Evolutionary conservation across 2,797 vertebrate genomes (phyloP), one percentile per base, ranked within the genome.

Genomic region (Chelidonichthys spinosus): DNA sequence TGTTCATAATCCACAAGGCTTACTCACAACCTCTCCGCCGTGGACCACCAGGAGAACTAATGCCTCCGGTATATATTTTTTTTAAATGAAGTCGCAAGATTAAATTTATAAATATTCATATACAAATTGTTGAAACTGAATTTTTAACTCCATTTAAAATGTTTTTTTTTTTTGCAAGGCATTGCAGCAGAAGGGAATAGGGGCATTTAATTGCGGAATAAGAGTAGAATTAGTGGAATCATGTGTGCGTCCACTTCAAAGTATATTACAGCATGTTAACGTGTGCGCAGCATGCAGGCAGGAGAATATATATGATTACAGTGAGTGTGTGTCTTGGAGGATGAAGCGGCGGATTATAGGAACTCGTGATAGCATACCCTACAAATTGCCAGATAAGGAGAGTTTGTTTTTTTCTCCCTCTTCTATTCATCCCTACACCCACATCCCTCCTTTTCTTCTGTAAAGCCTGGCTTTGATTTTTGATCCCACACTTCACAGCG

Each of bases 1-100:
- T 85, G 86, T 66, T 87, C 77, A 82, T 90, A 93, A 92, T 92
- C 91, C 89, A 90, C 77, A 11, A 70, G 76, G 85, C 87, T 91
- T 88, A 87, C 79, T 87, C 90, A 83, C 88, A 84, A 69, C 74
- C 83, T 83, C 81, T 70, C 25, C 25, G 82, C 84, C 60, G 86
- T 9, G 67, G 84, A 87, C 83, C 72, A 66, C 17, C 25, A 25
- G 25, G 25, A 25, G 25, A 25, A 25, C 25, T 25, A 25, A 25
- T 25, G 25, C 25, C 25, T 25, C 25, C 25, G 25, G 25, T 25
- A 25, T 25, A 25, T 25, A n/a, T 25, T 25, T 25, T 25, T 25
- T 25, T 25, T 25, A 4, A 11, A 52, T 11, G 25, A 10, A 32
- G 49, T 18, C 32, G 18, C 18, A 25, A 52, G 4, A 32, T 25